Percentiles rank a stretch among this genome's conserved stretches.
Conservation (phyloP, 1,140 invertebrate genomes). For the Drosophila kurseongensis region DNA sequence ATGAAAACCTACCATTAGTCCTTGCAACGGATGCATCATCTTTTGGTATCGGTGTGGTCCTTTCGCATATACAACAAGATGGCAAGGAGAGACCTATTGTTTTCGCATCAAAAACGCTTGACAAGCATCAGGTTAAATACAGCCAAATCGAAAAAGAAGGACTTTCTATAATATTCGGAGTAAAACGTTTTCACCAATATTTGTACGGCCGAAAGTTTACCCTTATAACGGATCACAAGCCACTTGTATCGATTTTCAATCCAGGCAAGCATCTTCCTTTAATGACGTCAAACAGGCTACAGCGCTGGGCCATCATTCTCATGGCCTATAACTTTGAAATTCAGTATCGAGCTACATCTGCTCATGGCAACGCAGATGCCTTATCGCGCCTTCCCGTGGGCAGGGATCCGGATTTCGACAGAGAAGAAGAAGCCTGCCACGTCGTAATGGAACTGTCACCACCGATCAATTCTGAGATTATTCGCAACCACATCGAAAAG, state of each 20-base stretch:
- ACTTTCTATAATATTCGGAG: constrained; percentile 7
- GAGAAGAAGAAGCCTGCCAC: constrained; percentile 3
- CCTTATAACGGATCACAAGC: constrained; percentile 3
- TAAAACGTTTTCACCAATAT: constrained; percentile 19
- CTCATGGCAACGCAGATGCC: constrained; percentile 7
- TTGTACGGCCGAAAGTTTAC: constrained; percentile 5
- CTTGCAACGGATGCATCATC: not conserved
- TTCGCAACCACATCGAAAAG: not conserved
- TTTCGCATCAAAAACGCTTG: constrained; percentile 10
- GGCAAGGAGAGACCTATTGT: constrained; percentile 2
- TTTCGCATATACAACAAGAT: constrained; percentile 5
- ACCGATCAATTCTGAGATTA: not conserved
- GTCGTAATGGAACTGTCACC: not conserved
- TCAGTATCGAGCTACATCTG: constrained; percentile 5
- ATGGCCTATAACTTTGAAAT: not conserved
- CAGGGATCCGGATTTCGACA: constrained; percentile 1
- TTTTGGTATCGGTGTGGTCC: constrained; percentile 1
- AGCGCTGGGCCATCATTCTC: constrained; percentile 4
- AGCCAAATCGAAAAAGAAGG: not conserved
- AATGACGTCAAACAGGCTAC: constrained; percentile 2
- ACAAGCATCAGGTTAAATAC: not conserved
- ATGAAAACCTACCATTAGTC: not conserved
- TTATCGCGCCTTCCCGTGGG: constrained; percentile 1
- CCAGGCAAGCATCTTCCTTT: constrained; percentile 11
- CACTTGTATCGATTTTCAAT: constrained; percentile 6